Conservation (phyloP, 1,140 invertebrate species). For the Aleiodes sp. region DNA sequence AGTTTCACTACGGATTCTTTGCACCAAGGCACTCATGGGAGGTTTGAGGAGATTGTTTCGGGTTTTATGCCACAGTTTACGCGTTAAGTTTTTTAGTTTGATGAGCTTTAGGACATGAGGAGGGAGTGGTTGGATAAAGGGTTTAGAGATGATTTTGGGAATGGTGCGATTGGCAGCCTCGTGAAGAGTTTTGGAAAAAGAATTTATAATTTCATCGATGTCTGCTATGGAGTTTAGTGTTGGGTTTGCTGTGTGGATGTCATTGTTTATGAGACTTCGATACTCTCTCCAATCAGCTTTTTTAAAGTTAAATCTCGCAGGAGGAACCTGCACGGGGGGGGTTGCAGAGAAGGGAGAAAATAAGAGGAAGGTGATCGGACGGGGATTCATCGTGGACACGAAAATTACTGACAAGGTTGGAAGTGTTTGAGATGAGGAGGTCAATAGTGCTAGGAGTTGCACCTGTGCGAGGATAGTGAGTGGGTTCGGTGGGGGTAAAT, state of each 20-base stretch:
- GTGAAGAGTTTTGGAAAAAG: neutral
- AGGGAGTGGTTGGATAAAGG: too few relatives aligned
- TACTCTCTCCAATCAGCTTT: neutral
- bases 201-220: neutral
- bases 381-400: neutral
- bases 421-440: neutral
- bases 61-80: too few relatives aligned
- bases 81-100: too few relatives aligned
- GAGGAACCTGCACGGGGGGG: too few relatives aligned
- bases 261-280: neutral
- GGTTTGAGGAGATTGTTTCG: too few relatives aligned
- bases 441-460: neutral
- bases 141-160: too few relatives aligned
- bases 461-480: neutral
- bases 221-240: neutral
- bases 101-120: too few relatives aligned
- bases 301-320: neutral
- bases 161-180: neutral
- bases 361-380: neutral
- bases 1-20: neutral
- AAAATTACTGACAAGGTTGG: neutral
- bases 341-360: neutral
- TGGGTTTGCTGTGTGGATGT: neutral
- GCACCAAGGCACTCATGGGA: too few relatives aligned
- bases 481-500: neutral